phyloP scores from a whole-genome alignment of 1,140 invertebrate genomes.

The Gonioctena quinquepunctata region DNA sequence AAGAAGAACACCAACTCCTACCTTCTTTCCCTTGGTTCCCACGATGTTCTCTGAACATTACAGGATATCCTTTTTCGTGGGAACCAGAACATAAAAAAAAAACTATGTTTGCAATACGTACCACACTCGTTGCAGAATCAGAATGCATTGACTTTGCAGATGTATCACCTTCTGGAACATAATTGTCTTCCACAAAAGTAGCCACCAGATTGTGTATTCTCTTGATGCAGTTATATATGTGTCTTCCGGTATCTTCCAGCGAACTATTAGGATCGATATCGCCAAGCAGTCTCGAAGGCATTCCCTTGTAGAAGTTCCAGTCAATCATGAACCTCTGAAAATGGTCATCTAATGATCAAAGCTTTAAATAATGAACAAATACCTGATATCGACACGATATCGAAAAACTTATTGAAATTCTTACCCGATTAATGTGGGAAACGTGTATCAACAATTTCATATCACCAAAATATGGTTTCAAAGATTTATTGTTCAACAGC shows the following conservation, averaged over 20 bases:
- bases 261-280: constrained; percentile 22
- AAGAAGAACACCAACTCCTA: no score
- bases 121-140: no score
- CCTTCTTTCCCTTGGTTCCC: no score
- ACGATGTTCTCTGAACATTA: no score
- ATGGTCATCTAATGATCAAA: no score
- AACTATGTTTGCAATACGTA: no score
- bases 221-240: constrained; percentile 31
- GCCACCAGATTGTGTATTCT: constrained; percentile 23
- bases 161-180: no score
- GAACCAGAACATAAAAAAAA: no score
- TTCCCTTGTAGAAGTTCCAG: constrained; percentile 24
- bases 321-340: constrained; percentile 31
- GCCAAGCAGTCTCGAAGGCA: constrained; percentile 27
- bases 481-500: neutral
- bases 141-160: no score
- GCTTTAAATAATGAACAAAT: no score
- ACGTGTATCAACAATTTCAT: constrained; percentile 4
- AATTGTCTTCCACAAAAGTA: neutral
- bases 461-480: neutral
- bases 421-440: constrained; percentile 11
- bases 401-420: neutral
- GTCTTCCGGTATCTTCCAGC: constrained; percentile 21
- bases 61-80: no score
- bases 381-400: no score